Conservation (phyloP, 1,140 invertebrate species). For the Aphis craccivora region DNA sequence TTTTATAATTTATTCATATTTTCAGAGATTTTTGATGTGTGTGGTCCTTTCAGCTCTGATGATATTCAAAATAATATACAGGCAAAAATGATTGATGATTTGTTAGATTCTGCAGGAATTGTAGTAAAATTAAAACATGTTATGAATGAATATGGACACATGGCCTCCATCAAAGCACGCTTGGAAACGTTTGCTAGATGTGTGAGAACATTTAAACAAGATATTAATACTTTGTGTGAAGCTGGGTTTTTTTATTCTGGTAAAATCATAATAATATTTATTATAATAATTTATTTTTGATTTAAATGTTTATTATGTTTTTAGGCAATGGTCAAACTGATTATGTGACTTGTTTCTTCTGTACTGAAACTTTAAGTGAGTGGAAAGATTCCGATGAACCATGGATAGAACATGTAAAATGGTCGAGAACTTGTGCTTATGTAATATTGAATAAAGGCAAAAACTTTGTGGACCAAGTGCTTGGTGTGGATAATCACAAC, state of each 20-base stretch:
- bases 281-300: accelerated
- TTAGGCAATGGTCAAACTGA: constrained; percentile 71
- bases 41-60: constrained; percentile 54
- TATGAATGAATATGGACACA: constrained; percentile 66
- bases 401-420: constrained; percentile 87
- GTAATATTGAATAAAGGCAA: constrained; percentile 78
- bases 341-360: constrained; percentile 85
- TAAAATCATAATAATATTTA: constrained; percentile 47
- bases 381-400: constrained; percentile 87
- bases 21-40: constrained; percentile 61
- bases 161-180: constrained; percentile 69
- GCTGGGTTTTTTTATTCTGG: constrained; percentile 91
- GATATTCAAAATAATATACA: not conserved
- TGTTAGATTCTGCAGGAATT: constrained; percentile 61
- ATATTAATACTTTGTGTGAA: constrained; percentile 78
- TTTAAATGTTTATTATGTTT: not conserved
- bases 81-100: constrained; percentile 13
- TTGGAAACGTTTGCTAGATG: constrained; percentile 76
- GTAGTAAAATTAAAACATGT: constrained; percentile 65
- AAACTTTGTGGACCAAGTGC: constrained; percentile 70
- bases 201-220: constrained; percentile 78
- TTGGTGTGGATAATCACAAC: constrained; percentile 62
- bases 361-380: constrained; percentile 83
- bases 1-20: not conserved
- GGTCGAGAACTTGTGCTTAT: constrained; percentile 82